Conservation (phyloP, 2,888 invertebrate genomes). For the Amiota minor region DNA sequence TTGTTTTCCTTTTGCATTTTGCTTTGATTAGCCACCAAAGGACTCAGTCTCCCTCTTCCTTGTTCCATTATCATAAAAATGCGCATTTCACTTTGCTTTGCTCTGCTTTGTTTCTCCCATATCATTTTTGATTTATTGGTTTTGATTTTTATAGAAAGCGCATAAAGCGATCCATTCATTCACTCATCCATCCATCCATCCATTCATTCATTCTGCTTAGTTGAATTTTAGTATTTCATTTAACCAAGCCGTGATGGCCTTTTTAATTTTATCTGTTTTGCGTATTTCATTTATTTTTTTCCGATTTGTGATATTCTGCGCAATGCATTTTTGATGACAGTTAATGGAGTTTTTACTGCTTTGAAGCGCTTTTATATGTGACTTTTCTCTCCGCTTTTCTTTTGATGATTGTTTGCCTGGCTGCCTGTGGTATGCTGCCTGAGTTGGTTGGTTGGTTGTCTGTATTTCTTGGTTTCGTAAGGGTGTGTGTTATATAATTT, state of each 20-base stretch:
- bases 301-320: conserved; percentile 27
- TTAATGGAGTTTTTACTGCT: conserved; percentile 68
- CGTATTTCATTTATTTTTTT: too few species aligned
- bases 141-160: conserved; percentile 54
- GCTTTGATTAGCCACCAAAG: conserved; percentile 56
- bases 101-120: conserved; percentile 21
- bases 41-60: conserved; percentile 24
- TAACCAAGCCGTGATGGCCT: neutral
- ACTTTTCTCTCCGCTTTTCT: neutral
- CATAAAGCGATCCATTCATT: conserved; percentile 56
- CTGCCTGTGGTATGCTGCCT: too few species aligned
- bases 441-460: too few species aligned
- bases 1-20: conserved; percentile 29
- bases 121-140: conserved; percentile 61
- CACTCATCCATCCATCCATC: conserved; percentile 28
- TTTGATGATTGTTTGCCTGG: too few species aligned
- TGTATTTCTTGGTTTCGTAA: too few species aligned
- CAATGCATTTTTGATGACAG: conserved; percentile 69
- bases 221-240: conserved; percentile 51
- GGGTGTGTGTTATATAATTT: too few species aligned
- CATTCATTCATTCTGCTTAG: conserved; percentile 49
- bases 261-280: conserved; percentile 25
- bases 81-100: conserved; percentile 22
- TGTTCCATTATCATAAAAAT: conserved; percentile 25
- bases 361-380: conserved; percentile 52